Evolutionary conservation across 2,797 vertebrate genomes (phyloP).

Genomic region (Alfaro cultratus): DNA sequence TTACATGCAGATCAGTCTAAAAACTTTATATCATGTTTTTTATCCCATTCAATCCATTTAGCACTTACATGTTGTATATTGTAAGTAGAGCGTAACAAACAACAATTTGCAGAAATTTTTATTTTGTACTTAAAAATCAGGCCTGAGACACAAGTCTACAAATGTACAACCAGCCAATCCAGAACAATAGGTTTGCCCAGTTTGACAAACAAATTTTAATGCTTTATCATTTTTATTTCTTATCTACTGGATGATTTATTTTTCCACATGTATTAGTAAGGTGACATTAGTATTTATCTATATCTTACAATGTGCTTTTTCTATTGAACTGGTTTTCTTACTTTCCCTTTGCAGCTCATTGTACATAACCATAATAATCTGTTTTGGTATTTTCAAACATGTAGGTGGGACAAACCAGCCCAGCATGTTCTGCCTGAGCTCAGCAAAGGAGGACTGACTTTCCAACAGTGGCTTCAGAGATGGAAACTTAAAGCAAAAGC

Average conservation of each 20-base stretch:
- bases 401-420: constrained; percentile 86
- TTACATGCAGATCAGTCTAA: background rate
- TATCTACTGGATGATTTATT: background rate
- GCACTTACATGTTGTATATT: background rate
- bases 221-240: background rate
- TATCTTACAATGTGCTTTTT: background rate
- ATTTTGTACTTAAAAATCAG: background rate
- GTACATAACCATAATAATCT: background rate
- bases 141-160: background rate
- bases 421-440: constrained; percentile 79
- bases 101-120: background rate
- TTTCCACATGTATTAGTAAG: background rate
- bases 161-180: background rate
- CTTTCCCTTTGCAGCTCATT: background rate
- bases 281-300: background rate
- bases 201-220: background rate
- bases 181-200: background rate
- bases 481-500: constrained; percentile 81
- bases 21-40: background rate
- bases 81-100: background rate
- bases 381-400: constrained; percentile 30
- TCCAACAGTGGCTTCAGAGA: constrained; percentile 83
- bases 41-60: background rate
- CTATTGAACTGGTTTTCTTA: background rate
- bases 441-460: constrained; percentile 75